Evolutionary conservation across 1,140 invertebrate genomes (phyloP), one percentile per base, ranked within the genome.

Genomic region (Cotesia typhae): DNA sequence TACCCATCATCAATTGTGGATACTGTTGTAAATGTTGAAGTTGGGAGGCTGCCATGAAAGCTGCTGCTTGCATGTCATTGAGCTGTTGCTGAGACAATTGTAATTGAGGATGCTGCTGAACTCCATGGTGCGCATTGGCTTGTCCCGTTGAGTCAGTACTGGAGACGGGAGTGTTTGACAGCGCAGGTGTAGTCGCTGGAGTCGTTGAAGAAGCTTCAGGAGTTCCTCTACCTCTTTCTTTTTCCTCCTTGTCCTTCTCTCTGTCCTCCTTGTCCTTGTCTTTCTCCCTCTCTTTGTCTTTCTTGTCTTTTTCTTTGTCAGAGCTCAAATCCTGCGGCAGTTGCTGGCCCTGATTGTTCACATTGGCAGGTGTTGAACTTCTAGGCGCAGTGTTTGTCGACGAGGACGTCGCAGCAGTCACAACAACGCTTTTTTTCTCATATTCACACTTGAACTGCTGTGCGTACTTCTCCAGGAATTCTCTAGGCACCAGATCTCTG

Each of bases 391-490:
- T 88, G n/a, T 83, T 88, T 6, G 89, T 89, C 1, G 89, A 89
- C 9, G 88, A 89, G 2, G 88, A 89, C 3, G 89, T 89, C n/a
- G 89, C 88, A 4, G 86, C 87, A 28, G 91, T 92, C 20, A 92
- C 91, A 38, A 91, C 91, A 53, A 92, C 91, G 67, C 89, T 90
- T 83, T 94, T 94, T 84, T 93, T 93, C 81, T 95, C 93, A 82
- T 94, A 95, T 80, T 95, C 94, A 78, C 90, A 92, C 85, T 95
- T 94, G 80, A 95, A 95, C 79, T 95, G 93, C 85, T 96, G 93
- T 38, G 95, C 95, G 87, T 96, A 97, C 83, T 95, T 93, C 87
- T 97, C 95, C 59, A 98, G 88, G 80, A 95, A 93, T 80, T 96
- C 93, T 28, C 94, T 88, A 10, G 96, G 95, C 68, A 98, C 94